A percentile compares a stretch with the other conserved stretches of the same genome.
Evolutionary conservation across 2,797 vertebrate species (phyloP).

Genomic region (Ctenopoma multispine): DNA sequence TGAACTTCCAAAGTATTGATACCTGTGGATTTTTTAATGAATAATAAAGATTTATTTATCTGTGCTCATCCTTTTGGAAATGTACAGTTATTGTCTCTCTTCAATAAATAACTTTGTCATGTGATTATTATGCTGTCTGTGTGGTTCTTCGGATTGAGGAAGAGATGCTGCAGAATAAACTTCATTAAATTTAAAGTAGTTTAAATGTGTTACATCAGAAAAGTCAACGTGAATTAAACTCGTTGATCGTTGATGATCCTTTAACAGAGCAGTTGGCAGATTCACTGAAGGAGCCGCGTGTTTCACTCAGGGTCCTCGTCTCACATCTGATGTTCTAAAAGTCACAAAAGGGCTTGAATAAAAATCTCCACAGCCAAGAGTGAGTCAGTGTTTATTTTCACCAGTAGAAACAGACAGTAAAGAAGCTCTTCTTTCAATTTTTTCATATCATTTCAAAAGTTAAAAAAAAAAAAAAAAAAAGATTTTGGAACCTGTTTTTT

Average conservation of each 20-base stretch:
- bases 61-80: slow-evolving; percentile 78
- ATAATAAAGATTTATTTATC: slow-evolving; percentile 92
- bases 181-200: no score
- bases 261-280: no score
- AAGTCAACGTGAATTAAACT: no score
- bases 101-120: slow-evolving; percentile 86
- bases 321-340: no score
- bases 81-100: slow-evolving; percentile 77
- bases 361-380: slow-evolving; percentile 23
- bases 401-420: slow-evolving; percentile 52
- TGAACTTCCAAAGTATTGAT: slow-evolving; percentile 84
- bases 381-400: slow-evolving; percentile 56
- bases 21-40: slow-evolving; percentile 80
- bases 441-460: slow-evolving; percentile 35
- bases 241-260: no score
- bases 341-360: not conserved
- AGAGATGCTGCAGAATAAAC: no score
- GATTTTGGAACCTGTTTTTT: not conserved
- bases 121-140: not conserved
- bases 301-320: no score
- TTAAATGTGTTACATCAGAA: no score
- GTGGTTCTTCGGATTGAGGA: not conserved
- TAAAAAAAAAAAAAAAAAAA: not conserved
- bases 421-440: slow-evolving; percentile 15
- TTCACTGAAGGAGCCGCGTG: no score